Percentiles rank a stretch among this genome's conserved stretches.
Evolutionary conservation across 2,113 vertebrate species (phyloP).

Genomic region (Gallinago undulata): DNA sequence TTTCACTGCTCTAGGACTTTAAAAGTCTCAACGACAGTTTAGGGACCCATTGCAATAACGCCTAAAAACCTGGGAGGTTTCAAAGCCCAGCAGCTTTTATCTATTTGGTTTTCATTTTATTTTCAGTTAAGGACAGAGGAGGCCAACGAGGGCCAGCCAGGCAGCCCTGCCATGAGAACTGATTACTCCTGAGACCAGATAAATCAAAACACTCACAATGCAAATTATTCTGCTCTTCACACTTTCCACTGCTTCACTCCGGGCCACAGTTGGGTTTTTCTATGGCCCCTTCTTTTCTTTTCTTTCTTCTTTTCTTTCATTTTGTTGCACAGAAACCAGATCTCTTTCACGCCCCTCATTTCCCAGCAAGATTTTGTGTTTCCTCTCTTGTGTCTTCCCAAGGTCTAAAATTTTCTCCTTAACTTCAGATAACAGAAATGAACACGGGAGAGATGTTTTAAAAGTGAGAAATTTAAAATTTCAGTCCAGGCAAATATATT

Average conservation of each 20-base stretch:
- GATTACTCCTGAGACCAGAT: not conserved
- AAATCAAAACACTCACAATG: slow-evolving; percentile 6
- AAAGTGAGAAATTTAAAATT: not conserved
- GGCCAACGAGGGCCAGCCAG: not conserved
- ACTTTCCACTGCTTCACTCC: not conserved
- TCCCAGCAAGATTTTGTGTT: not conserved
- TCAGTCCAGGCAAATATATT: not conserved
- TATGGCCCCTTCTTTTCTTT: not conserved
- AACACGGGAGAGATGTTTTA: not conserved
- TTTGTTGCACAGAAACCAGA: slow-evolving; percentile 3
- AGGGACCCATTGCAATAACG: not conserved
- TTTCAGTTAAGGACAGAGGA: not conserved
- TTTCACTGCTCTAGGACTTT: not conserved
- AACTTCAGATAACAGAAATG: not conserved
- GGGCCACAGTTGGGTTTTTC: not conserved
- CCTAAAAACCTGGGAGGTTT: not conserved
- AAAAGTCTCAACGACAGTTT: not conserved
- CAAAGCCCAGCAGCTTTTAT: slow-evolving; percentile 3
- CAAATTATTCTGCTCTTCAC: not conserved
- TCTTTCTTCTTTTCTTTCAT: not conserved
- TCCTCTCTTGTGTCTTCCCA: not conserved
- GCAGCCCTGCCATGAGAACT: not conserved
- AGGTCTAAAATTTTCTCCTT: not conserved
- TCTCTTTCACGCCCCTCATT: not conserved
- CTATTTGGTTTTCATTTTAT: not conserved